Conservation (phyloP, 2,797 vertebrate species). For the Taenioides sp. region DNA sequence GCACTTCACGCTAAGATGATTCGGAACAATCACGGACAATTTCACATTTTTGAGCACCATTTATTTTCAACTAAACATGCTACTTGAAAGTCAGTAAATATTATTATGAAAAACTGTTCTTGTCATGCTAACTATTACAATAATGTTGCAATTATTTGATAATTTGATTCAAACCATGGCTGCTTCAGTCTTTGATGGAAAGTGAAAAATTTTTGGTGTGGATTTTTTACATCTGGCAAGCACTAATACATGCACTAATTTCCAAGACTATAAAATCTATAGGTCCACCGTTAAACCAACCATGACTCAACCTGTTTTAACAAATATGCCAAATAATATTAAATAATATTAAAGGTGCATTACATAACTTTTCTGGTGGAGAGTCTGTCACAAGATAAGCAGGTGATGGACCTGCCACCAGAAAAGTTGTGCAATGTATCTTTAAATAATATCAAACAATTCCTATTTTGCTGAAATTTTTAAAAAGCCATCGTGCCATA, state of each 20-base stretch:
- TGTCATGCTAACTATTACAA: background rate
- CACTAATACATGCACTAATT: too few species aligned
- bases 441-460: background rate
- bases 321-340: background rate
- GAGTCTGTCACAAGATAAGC: too few species aligned
- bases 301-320: background rate
- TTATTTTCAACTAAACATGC: constrained; percentile 11
- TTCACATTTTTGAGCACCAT: background rate
- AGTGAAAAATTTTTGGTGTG: too few species aligned
- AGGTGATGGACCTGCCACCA: too few species aligned
- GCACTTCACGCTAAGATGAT: constrained; percentile 9
- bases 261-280: constrained; percentile 19
- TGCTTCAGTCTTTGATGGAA: too few species aligned
- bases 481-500: background rate
- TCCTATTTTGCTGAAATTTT: background rate
- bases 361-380: too few species aligned
- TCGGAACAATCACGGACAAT: background rate
- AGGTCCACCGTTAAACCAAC: background rate
- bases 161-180: too few species aligned
- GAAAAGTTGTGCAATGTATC: too few species aligned
- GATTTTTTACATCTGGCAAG: too few species aligned
- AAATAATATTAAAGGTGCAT: background rate
- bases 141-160: too few species aligned
- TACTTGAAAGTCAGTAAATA: background rate
- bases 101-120: too few species aligned